phyloP scores from a whole-genome alignment of 2,113 vertebrate species.

The Daboia siamensis region DNA sequence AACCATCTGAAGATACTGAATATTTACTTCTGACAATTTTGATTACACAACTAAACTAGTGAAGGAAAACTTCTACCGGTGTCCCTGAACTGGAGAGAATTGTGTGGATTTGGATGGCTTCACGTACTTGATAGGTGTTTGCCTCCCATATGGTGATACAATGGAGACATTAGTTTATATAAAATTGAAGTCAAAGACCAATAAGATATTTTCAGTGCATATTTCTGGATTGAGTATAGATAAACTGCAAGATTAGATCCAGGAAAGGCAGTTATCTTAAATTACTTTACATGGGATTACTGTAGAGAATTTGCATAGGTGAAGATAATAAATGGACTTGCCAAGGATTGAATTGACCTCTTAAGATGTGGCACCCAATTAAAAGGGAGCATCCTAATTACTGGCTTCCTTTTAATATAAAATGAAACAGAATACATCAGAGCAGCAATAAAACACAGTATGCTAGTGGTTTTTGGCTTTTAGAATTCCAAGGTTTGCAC shows the following conservation, averaged over 20 bases:
- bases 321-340: background rate
- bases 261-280: background rate
- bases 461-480: background rate
- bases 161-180: background rate
- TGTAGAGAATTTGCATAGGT: background rate
- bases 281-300: background rate
- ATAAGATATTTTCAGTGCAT: background rate
- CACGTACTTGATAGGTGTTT: no score
- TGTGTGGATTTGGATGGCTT: background rate
- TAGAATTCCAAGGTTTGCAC: background rate
- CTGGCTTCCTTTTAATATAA: background rate
- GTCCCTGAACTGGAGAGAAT: background rate
- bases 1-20: background rate
- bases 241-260: background rate
- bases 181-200: background rate
- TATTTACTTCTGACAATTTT: background rate
- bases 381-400: background rate
- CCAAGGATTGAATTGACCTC: background rate
- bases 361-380: background rate
- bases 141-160: background rate
- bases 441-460: background rate
- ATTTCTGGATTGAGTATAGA: background rate
- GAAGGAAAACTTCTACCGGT: background rate
- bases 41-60: background rate
- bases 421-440: constrained; percentile 21